A percentile compares a stretch with the other conserved stretches of the same genome.
phyloP scores from a whole-genome alignment of 1,140 invertebrate genomes.

The Lucilia sericata region DNA sequence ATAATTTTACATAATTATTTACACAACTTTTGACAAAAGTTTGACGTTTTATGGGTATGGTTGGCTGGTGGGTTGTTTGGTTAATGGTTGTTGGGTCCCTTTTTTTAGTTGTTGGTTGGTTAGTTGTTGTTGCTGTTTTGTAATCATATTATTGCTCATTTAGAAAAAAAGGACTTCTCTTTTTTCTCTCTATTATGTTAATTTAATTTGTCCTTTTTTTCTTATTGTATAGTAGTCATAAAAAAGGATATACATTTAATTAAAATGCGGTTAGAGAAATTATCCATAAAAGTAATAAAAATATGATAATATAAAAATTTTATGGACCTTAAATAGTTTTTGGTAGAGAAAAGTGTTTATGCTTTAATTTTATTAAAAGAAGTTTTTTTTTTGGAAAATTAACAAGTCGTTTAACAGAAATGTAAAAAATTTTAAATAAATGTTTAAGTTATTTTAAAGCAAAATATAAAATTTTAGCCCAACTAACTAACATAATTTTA shows the following conservation, averaged over 20 bases:
- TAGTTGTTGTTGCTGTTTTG: not conserved
- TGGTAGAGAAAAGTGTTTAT: not conserved
- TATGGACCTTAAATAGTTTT: not conserved
- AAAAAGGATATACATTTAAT: conserved; percentile 12
- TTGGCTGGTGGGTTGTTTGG: too few species aligned
- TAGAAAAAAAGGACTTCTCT: conserved; percentile 16
- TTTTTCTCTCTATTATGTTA: not conserved
- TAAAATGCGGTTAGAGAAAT: conserved; percentile 17
- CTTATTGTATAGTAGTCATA: not conserved
- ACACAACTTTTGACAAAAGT: too few species aligned
- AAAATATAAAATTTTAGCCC: too few species aligned
- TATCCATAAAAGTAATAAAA: not conserved
- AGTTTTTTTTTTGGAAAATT: not conserved
- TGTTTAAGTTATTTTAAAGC: too few species aligned
- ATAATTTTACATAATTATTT: too few species aligned
- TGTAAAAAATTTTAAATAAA: too few species aligned
- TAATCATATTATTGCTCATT: conserved; percentile 17
- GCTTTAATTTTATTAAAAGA: too few species aligned
- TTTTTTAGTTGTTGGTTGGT: too few species aligned
- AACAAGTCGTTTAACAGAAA: not conserved
- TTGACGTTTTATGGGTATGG: too few species aligned
- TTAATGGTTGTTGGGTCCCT: too few species aligned
- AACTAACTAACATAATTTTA: too few species aligned
- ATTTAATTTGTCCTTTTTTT: not conserved
- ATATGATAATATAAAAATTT: not conserved